phyloP scores from a whole-genome alignment of 2,888 invertebrate genomes.

The Dioctria rufipes region DNA sequence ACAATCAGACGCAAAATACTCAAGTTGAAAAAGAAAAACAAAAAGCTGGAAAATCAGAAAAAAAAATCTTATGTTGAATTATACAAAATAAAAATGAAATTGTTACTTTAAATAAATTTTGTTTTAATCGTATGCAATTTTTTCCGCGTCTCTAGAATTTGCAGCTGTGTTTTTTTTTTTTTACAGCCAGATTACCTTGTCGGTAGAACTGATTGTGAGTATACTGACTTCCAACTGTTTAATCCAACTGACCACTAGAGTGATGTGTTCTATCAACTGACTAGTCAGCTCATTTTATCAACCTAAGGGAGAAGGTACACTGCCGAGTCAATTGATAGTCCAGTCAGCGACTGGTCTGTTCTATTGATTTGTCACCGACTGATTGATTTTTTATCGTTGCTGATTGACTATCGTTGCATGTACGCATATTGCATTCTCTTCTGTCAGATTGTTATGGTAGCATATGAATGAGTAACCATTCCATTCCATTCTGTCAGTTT shows the following conservation, averaged over 20 bases:
- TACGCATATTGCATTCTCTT: too few species aligned
- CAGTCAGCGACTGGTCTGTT: too few species aligned
- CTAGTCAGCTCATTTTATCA: background rate
- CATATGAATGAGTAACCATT: too few species aligned
- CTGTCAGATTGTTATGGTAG: too few species aligned
- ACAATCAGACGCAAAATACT: conserved; percentile 49
- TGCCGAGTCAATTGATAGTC: too few species aligned
- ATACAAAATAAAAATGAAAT: conserved; percentile 47
- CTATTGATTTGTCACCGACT: too few species aligned
- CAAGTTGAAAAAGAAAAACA: conserved; percentile 38
- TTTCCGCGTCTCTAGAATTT: background rate
- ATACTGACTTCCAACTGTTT: too few species aligned
- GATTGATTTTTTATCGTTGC: too few species aligned
- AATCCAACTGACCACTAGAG: background rate
- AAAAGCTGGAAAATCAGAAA: background rate
- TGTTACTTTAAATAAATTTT: conserved; percentile 32
- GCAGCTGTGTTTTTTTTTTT: background rate
- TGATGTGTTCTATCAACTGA: background rate
- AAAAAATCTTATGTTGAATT: conserved; percentile 49
- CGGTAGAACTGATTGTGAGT: too few species aligned
- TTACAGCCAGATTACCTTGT: background rate
- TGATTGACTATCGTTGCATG: too few species aligned
- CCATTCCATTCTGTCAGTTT: too few species aligned
- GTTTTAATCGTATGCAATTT: conserved; percentile 19
- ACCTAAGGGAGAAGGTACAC: too few species aligned